These are phyloP conservation scores for Pelmatolapia mariae DNA, from an alignment of 2,113 vertebrate genomes.

Conservation along the genomic window DNA sequence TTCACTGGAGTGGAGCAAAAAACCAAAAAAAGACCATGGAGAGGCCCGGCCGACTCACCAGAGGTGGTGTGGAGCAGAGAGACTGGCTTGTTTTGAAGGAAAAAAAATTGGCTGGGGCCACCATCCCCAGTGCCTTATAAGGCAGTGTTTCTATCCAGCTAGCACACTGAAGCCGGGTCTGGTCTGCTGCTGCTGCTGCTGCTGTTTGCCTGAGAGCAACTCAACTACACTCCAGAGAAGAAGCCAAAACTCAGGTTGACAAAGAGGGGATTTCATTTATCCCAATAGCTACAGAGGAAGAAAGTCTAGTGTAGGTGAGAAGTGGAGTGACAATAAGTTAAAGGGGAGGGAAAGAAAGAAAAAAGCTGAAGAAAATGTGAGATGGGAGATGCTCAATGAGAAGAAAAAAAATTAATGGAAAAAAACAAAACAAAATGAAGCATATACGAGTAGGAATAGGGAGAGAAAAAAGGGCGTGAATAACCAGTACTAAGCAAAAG, in stretches of 20 bases:
- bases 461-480: neutral
- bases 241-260: constrained; percentile 25
- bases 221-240: constrained; percentile 37
- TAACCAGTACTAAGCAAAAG: neutral
- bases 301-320: neutral
- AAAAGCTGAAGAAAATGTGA: neutral
- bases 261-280: neutral
- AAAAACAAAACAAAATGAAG: neutral
- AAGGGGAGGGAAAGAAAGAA: neutral
- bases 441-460: neutral
- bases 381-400: neutral
- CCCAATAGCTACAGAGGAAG: neutral
- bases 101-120: constrained; percentile 59
- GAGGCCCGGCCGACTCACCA: constrained; percentile 32
- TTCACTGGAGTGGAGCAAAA: constrained; percentile 39
- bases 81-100: constrained; percentile 58
- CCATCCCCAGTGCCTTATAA: constrained; percentile 76
- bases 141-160: constrained; percentile 74
- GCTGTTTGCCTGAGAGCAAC: constrained; percentile 47
- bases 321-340: neutral
- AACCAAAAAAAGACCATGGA: constrained; percentile 26
- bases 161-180: constrained; percentile 39
- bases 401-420: neutral
- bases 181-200: constrained; percentile 42
- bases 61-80: constrained; percentile 60